Evolutionary conservation across 2,797 vertebrate species (phyloP).

Genomic region (Myiotriccus ornatus): DNA sequence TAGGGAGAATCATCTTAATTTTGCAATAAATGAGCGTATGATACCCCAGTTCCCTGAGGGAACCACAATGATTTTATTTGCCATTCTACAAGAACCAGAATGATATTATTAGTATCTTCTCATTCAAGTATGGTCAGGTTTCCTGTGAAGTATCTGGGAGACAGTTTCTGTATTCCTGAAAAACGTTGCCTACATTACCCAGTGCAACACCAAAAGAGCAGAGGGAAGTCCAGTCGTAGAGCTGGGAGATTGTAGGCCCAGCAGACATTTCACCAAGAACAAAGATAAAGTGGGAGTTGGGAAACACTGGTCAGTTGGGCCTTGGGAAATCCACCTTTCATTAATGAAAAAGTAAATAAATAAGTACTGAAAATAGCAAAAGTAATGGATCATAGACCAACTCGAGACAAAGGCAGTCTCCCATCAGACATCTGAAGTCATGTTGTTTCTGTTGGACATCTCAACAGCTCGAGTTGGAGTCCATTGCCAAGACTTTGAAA

Average conservation of each 20-base stretch:
- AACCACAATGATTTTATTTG: slow-evolving; percentile 12
- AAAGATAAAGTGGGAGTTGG: background rate
- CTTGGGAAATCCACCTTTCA: background rate
- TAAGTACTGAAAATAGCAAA: background rate
- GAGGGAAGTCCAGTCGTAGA: background rate
- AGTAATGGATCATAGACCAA: background rate
- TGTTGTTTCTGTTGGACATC: background rate
- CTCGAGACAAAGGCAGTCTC: background rate
- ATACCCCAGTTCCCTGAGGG: background rate
- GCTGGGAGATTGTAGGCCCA: background rate
- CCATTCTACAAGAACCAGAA: background rate
- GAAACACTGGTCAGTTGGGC: background rate
- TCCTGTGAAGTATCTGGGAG: background rate
- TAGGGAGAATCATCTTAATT: background rate
- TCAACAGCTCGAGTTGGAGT: background rate
- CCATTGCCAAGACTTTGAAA: slow-evolving; percentile 13
- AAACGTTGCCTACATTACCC: background rate
- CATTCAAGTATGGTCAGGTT: slow-evolving; percentile 24
- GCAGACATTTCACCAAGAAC: background rate
- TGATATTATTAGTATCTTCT: slow-evolving; percentile 17
- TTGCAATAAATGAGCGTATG: background rate
- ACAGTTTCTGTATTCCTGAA: background rate
- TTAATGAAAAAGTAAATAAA: background rate
- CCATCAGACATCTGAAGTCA: background rate
- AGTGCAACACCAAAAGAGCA: background rate